A percentile compares a stretch with the other conserved stretches of the same genome.
Conservation (phyloP, 2,797 vertebrate species). For the Otolemur crassicaudatus region DNA sequence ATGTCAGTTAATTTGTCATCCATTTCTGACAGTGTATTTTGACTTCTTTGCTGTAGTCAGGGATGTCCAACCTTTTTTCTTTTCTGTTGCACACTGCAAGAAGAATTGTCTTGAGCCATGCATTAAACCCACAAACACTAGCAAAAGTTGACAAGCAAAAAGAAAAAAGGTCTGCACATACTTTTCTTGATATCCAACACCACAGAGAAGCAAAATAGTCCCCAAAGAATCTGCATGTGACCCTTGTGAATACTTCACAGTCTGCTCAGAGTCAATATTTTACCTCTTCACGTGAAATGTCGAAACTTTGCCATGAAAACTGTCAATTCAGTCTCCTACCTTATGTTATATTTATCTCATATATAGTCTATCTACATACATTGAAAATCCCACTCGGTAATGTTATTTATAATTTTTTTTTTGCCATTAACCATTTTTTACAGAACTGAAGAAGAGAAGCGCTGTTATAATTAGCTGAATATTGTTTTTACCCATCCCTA, state of each 20-base stretch:
- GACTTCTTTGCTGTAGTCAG: not conserved
- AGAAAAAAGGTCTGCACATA: too few species aligned
- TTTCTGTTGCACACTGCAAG: too few species aligned
- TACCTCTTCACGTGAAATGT: not conserved
- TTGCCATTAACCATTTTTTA: not conserved
- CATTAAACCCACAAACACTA: too few species aligned
- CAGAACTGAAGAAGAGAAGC: not conserved
- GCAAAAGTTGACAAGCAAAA: too few species aligned
- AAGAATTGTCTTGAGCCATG: too few species aligned
- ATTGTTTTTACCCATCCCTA: not conserved
- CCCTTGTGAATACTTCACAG: not conserved
- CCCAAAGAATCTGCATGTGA: too few species aligned
- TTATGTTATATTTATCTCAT: not conserved
- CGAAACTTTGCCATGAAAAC: not conserved
- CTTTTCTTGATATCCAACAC: too few species aligned
- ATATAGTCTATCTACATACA: not conserved
- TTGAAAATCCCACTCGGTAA: not conserved
- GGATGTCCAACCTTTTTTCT: too few species aligned
- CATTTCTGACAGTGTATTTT: slow-evolving; percentile 30
- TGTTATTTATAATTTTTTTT: not conserved
- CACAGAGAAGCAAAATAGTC: too few species aligned
- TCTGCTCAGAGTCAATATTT: not conserved
- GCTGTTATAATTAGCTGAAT: not conserved
- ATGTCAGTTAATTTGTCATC: not conserved
- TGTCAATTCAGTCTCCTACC: not conserved